Evolutionary conservation across 37 sponge, comb jelly and placozoan species (phyloP), one percentile per base, ranked within the genome.

Genomic region (Halichondria panicea): DNA sequence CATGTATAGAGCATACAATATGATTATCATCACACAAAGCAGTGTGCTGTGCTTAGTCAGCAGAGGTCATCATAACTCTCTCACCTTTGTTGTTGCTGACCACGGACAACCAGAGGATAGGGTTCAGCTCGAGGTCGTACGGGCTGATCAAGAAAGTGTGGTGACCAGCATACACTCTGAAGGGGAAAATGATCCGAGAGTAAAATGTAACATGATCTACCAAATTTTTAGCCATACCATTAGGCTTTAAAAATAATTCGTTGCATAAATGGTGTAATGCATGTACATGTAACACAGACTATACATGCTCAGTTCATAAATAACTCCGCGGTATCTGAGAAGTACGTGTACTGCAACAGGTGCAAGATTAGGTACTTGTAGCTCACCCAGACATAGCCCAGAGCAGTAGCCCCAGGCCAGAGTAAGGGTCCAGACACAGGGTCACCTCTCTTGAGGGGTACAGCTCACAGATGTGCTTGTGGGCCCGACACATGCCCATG

Each of bases 401-500:
- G 36, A 97, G 78, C 28, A 92, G 83, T 38, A 97, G 78, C 18
- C 98, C 95, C 46, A 95, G 74, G 27, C 98, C 98, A 24, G 92
- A 92, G 87, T 86, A 97, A 37, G 98, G 98, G 53, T 97, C 98
- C 33, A 94, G 81, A 31, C 90, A 89, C 44, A 97, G 88, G n/a
- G 79, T 74, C 19, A 94, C 50, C 43, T 91, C 87, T 32, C 95
- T 80, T 30, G 92, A 83, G 0, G 95, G 95, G 72, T 87, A 87
- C 48, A 97, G 84, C 70, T 94, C 98, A 56, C 81, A 70, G 38
- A 85, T 46, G 13, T 81, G 70, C 78, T 95, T 91, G 78, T 89
- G 94, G 11, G 93, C 63, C 15, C 88, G 81, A 80, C 98, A 97
- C 68, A 95, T 76, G 53, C 63, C 74, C 71, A 75, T 55, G 30